phyloP scores from a whole-genome alignment of 2,797 vertebrate species.

The Alfaro cultratus region DNA sequence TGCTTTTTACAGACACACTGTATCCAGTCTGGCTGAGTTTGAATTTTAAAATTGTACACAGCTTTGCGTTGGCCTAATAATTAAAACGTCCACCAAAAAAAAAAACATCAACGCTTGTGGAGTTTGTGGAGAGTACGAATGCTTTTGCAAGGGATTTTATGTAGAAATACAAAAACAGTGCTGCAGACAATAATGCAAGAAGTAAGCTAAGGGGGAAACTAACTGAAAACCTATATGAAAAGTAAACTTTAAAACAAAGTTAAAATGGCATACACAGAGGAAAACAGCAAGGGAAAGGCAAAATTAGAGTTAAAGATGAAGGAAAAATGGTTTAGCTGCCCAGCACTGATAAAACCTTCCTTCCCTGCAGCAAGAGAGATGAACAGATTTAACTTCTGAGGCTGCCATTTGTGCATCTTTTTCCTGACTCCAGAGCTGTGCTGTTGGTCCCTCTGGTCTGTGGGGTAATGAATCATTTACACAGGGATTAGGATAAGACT shows the following conservation, averaged over 20 bases:
- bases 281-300: conserved; percentile 30
- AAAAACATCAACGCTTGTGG: too few species aligned
- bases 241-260: conserved; percentile 23
- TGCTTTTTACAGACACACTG: background rate
- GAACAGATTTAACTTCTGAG: conserved; percentile 63
- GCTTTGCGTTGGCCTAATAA: background rate
- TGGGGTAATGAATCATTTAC: conserved; percentile 69
- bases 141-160: background rate
- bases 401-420: conserved; percentile 59
- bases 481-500: conserved; percentile 68
- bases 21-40: background rate
- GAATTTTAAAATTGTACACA: background rate
- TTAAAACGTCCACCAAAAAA: background rate
- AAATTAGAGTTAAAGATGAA: conserved; percentile 64
- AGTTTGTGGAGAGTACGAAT: background rate
- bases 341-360: conserved; percentile 42
- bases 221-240: conserved; percentile 19
- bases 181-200: background rate
- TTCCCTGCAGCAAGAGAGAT: conserved; percentile 46
- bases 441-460: conserved; percentile 48
- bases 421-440: conserved; percentile 20
- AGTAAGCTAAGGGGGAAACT: background rate
- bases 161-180: background rate
- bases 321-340: conserved; percentile 58
- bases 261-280: conserved; percentile 7